A percentile compares a stretch with the other conserved stretches of the same genome.
Conservation (phyloP, 2,888 invertebrate genomes). For the Gryllus longicercus region DNA sequence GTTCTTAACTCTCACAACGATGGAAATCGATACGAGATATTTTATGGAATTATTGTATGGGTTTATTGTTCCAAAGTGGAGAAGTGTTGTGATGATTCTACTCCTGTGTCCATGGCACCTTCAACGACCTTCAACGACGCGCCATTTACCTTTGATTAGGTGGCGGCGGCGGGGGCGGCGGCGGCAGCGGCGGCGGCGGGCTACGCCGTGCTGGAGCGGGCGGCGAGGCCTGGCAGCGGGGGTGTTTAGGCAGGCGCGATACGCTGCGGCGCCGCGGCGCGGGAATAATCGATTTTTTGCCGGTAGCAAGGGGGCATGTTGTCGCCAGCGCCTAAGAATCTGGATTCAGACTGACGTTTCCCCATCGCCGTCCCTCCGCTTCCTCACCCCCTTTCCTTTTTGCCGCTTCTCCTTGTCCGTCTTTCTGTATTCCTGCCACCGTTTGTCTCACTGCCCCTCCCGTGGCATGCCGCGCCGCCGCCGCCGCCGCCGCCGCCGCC, state of each 20-base stretch:
- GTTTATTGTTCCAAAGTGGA: not conserved
- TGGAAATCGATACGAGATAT: slow-evolving; percentile 7
- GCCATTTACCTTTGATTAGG: not conserved
- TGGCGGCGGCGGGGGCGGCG: not conserved
- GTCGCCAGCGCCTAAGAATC: not conserved
- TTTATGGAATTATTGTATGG: not conserved
- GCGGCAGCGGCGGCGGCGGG: not conserved
- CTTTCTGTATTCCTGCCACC: too few relatives aligned
- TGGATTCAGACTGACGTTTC: too few relatives aligned
- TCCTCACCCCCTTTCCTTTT: too few relatives aligned
- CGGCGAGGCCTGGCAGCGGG: not conserved
- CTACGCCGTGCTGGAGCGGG: not conserved
- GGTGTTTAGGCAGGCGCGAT: too few relatives aligned
- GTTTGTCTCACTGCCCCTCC: not conserved
- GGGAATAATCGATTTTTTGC: not conserved
- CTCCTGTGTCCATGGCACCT: not conserved
- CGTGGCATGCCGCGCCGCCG: not conserved
- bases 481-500: not conserved
- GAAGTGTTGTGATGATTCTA: not conserved
- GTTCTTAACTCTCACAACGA: slow-evolving; percentile 1
- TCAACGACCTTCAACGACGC: not conserved
- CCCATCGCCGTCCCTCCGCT: too few relatives aligned
- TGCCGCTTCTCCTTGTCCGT: too few relatives aligned
- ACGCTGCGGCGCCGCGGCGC: not conserved
- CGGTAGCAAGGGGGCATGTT: not conserved